Evolutionary conservation across 2,797 vertebrate species (phyloP).

Genomic region (Lateolabrax maculatus): DNA sequence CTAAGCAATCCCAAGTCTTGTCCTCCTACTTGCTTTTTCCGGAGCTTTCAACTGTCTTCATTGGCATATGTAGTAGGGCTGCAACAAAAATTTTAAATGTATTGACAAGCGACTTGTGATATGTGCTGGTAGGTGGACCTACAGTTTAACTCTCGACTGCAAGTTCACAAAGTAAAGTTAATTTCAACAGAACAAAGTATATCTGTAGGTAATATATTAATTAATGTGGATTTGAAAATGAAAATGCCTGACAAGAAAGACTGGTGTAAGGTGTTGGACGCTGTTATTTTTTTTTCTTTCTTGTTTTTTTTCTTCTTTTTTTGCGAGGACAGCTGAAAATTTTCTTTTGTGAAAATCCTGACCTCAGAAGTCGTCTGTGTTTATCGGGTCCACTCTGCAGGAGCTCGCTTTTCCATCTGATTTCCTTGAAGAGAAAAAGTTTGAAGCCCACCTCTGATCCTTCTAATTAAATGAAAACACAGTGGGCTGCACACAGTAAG

Average conservation of each 20-base stretch:
- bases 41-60: not conserved
- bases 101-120: not conserved
- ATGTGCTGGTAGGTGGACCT: not conserved
- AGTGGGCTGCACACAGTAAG: conserved; percentile 74
- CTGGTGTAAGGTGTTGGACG: not conserved
- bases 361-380: conserved; percentile 67
- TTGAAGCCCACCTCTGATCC: conserved; percentile 81
- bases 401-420: conserved; percentile 71
- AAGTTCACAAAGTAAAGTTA: not conserved
- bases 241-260: conserved; percentile 46
- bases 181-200: too few species aligned
- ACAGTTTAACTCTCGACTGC: not conserved
- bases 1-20: not conserved
- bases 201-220: not conserved
- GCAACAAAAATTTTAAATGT: not conserved
- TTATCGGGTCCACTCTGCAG: conserved; percentile 74
- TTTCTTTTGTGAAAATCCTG: conserved; percentile 63
- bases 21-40: not conserved
- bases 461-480: conserved; percentile 86
- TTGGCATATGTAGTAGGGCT: not conserved
- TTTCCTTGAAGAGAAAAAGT: conserved; percentile 75
- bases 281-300: conserved; percentile 1
- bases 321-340: conserved; percentile 24
- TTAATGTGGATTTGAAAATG: conserved; percentile 37
- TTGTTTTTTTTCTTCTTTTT: not conserved